A percentile compares a stretch with the other conserved stretches of the same genome.
Evolutionary conservation across 2,888 invertebrate genomes (phyloP).

Genomic region (Agonopterix alstromeriana): DNA sequence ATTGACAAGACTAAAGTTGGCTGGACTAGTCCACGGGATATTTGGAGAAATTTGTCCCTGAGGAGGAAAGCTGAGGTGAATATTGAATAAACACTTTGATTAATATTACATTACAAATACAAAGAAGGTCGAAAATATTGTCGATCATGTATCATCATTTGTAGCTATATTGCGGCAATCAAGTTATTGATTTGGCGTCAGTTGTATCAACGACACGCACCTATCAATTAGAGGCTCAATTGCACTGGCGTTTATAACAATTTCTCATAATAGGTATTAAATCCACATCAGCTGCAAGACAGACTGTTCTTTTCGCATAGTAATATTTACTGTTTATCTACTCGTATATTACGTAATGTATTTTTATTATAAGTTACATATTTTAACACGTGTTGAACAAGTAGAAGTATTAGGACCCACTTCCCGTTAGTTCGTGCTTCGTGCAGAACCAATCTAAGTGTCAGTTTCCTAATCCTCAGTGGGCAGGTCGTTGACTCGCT

Average conservation of each 20-base stretch:
- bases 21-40: constrained; percentile 69
- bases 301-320: too few relatives aligned
- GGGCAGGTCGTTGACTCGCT: constrained; percentile 59
- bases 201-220: constrained; percentile 16
- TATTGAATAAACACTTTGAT: constrained; percentile 6
- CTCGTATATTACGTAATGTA: too few relatives aligned
- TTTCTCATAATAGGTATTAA: too few relatives aligned
- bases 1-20: constrained; percentile 63
- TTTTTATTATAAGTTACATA: too few relatives aligned
- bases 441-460: constrained; percentile 18
- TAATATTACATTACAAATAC: neutral
- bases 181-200: constrained; percentile 26
- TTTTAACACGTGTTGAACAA: too few relatives aligned
- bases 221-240: constrained; percentile 17
- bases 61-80: constrained; percentile 68
- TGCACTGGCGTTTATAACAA: constrained; percentile 19
- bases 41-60: constrained; percentile 68
- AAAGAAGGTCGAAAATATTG: too few relatives aligned
- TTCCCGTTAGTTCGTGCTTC: too few relatives aligned
- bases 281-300: too few relatives aligned
- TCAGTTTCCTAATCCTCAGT: constrained; percentile 50
- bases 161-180: constrained; percentile 3
- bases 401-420: too few relatives aligned
- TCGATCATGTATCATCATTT: too few relatives aligned
- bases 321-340: too few relatives aligned